These are phyloP conservation scores for Operophtera brumata DNA, from an alignment of 2,888 invertebrate genomes.

Conservation along the genomic window DNA sequence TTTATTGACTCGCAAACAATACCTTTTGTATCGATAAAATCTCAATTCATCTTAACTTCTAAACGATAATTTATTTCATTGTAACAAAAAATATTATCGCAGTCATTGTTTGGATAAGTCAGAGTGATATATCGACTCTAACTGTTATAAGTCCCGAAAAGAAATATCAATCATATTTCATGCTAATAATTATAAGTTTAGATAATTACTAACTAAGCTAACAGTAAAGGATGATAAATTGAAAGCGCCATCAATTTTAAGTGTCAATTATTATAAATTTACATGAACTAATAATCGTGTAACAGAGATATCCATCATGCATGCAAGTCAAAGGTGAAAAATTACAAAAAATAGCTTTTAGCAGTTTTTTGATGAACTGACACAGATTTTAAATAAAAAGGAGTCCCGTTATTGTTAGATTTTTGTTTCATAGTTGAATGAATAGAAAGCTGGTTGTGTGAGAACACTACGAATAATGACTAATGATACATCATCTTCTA, in stretches of 20 bases:
- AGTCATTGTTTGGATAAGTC: constrained; percentile 25
- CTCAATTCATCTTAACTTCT: constrained; percentile 8
- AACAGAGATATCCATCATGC: constrained; percentile 47
- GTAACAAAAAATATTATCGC: constrained; percentile 5
- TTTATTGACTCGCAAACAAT: constrained; percentile 10
- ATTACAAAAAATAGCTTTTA: constrained; percentile 1
- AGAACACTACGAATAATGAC: too few relatives aligned
- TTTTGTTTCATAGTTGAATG: background rate
- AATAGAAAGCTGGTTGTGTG: too few relatives aligned
- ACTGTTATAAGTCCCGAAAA: constrained; percentile 46
- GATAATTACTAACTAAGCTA: constrained; percentile 26
- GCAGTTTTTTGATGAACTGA: constrained; percentile 2
- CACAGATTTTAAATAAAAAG: background rate
- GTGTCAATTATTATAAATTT: constrained; percentile 28
- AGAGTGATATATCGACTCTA: constrained; percentile 27
- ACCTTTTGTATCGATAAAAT: constrained; percentile 16
- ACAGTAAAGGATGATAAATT: constrained; percentile 32
- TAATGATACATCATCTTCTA: too few relatives aligned
- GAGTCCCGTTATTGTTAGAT: background rate
- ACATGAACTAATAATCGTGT: constrained; percentile 28
- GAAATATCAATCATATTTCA: constrained; percentile 46
- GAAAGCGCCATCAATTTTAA: constrained; percentile 23
- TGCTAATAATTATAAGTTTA: constrained; percentile 37
- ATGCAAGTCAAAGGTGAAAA: constrained; percentile 22
- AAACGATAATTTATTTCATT: constrained; percentile 14